Conservation (phyloP, 2,113 vertebrate genomes). For the Rhegmatorhina hoffmannsi region DNA sequence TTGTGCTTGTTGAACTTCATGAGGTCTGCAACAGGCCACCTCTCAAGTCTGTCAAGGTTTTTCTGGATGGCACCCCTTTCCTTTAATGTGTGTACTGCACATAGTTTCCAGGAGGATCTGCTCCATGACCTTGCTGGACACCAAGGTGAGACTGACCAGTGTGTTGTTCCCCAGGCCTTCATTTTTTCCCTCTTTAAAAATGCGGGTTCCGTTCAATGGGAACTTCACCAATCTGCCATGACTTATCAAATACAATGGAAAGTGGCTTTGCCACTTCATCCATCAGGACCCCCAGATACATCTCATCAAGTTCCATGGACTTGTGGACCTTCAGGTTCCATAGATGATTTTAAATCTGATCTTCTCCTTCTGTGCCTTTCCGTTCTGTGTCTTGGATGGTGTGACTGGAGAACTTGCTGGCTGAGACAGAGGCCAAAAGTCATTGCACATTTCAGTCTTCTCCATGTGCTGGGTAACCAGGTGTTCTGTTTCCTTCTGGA, state of each 20-base stretch:
- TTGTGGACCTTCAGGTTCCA: background rate
- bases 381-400: background rate
- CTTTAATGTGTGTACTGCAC: background rate
- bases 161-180: background rate
- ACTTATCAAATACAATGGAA: background rate
- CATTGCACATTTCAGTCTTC: background rate
- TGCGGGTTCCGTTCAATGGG: background rate
- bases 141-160: background rate
- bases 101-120: background rate
- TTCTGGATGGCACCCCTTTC: background rate
- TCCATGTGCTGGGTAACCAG: background rate
- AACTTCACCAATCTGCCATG: background rate
- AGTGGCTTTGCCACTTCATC: background rate
- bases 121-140: background rate
- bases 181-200: background rate
- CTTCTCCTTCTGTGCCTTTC: background rate
- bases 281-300: background rate
- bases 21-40: no score
- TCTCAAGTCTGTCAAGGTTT: background rate
- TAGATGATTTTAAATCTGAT: background rate
- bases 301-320: background rate
- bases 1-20: background rate
- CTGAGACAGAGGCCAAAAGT: background rate
- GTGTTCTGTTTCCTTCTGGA: background rate
- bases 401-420: fast-evolving